phyloP scores from a whole-genome alignment of 2,888 invertebrate species.

The Cosmia trapezina region DNA sequence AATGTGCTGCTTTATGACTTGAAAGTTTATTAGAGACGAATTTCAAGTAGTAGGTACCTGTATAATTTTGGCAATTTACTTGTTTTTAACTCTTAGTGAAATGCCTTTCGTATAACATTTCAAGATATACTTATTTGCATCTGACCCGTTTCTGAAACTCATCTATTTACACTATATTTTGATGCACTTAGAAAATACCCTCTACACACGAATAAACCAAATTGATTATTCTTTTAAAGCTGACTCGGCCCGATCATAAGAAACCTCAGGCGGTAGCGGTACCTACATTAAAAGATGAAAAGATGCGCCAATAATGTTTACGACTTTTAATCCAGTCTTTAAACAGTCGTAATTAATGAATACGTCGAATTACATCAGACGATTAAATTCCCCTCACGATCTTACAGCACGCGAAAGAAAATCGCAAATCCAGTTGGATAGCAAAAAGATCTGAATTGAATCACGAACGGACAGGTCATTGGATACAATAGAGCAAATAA shows the following conservation, averaged over 20 bases:
- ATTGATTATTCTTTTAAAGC: constrained; percentile 11
- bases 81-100: too few relatives aligned
- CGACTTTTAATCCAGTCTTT: constrained; percentile 50
- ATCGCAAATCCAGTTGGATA: constrained; percentile 58
- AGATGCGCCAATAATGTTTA: constrained; percentile 49
- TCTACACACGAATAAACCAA: neutral
- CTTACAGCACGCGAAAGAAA: constrained; percentile 65
- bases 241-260: neutral
- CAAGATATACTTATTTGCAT: too few relatives aligned
- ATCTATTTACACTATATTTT: neutral
- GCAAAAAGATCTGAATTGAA: constrained; percentile 71
- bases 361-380: constrained; percentile 61
- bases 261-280: constrained; percentile 22
- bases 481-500: constrained; percentile 69
- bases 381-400: constrained; percentile 64
- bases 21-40: neutral
- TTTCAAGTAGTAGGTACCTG: neutral
- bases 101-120: too few relatives aligned
- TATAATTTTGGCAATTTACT: neutral
- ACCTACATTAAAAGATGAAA: constrained; percentile 30
- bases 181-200: neutral
- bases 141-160: too few relatives aligned
- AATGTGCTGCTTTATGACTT: neutral
- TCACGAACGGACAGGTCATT: constrained; percentile 65
- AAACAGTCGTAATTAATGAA: constrained; percentile 60